Evolutionary conservation across 2,797 vertebrate genomes (phyloP), one percentile per base, ranked within the genome.

Genomic region (Neosilurus mollespiculum): DNA sequence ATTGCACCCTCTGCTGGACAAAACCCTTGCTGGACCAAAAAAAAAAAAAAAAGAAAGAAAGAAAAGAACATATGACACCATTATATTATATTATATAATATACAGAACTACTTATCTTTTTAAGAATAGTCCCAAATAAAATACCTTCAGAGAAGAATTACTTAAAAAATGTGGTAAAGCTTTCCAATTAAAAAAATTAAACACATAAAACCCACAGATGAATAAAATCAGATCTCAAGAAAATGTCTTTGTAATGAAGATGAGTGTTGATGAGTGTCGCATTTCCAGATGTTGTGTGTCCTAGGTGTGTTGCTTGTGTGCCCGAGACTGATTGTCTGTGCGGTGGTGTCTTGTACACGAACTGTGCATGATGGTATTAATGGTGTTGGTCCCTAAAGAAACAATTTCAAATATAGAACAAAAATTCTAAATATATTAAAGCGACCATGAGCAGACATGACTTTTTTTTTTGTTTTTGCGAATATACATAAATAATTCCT

Each of bases 401-500:
- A 83, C 20, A 20, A n/a, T 82, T 69, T 83, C 43, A 59, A 78
- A 24, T 66, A 70, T 80, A 62, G 53, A 70, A 72, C 93, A 90
- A 84, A 78, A 20, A 53, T 37, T 4, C 61, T 8, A 9, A 51
- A 26, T 65, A 26, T 24, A 26, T 30, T 66, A 86, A 90, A 93
- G 91, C 92, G 92, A 94, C 91, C 95, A 93, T 93, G 94, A 94
- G 94, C 91, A 93, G 88, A 91, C 85, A 43, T 43, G 43, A 5
- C 8, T 43, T 43, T 43, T 43, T 43, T 43, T 2, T 43, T 43
- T 43, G 2, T 43, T 93, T 91, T 93, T 90, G 88, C 88, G 26
- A 92, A 94, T 95, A 93, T 94, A 94, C 91, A 97, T 97, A 97
- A 98, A 97, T 96, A 97, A 91, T 92, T 96, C 93, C 95, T 92